Percentiles rank a stretch among this genome's conserved stretches.
Evolutionary conservation across 2,113 vertebrate species (phyloP).

Genomic region (Nothocercus nigrocapillus): DNA sequence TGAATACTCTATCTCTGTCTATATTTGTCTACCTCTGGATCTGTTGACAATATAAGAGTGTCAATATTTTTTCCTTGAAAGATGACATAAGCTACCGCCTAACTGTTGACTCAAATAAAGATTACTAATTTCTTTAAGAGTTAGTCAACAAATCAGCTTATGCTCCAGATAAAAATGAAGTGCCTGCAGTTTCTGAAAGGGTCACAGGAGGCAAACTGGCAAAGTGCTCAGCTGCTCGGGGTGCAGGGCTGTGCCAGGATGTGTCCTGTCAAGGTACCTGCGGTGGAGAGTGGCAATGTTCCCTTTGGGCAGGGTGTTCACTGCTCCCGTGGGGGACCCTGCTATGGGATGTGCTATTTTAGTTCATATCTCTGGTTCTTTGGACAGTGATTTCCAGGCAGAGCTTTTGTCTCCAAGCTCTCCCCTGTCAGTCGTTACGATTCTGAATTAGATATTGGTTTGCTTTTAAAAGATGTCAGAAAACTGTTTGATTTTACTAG

Average conservation of each 20-base stretch:
- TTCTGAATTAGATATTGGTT: neutral
- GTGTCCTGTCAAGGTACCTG: neutral
- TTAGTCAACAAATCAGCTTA: constrained; percentile 51
- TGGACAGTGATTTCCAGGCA: neutral
- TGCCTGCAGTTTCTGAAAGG: constrained; percentile 26
- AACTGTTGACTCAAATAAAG: constrained; percentile 64
- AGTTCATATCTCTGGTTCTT: neutral
- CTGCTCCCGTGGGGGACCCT: rapidly evolving
- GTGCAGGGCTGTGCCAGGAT: neutral
- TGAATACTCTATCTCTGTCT: constrained; percentile 57
- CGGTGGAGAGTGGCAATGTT: neutral
- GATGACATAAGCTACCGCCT: constrained; percentile 32
- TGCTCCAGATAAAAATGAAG: constrained; percentile 5
- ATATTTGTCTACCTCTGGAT: constrained; percentile 56
- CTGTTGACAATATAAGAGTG: constrained; percentile 62
- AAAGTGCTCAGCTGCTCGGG: neutral
- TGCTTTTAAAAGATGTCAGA: neutral
- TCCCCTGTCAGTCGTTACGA: too few relatives aligned
- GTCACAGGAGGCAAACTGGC: neutral
- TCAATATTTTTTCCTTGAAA: constrained; percentile 69
- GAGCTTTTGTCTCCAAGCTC: too few relatives aligned
- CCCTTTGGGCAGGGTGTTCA: neutral
- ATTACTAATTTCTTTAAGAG: constrained; percentile 66
- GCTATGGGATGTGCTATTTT: neutral
- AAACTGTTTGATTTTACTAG: neutral